Base-by-base conservation (phyloP, 92 coral and sea anemone genomes). In the Epizoanthus scotinus region DNA sequence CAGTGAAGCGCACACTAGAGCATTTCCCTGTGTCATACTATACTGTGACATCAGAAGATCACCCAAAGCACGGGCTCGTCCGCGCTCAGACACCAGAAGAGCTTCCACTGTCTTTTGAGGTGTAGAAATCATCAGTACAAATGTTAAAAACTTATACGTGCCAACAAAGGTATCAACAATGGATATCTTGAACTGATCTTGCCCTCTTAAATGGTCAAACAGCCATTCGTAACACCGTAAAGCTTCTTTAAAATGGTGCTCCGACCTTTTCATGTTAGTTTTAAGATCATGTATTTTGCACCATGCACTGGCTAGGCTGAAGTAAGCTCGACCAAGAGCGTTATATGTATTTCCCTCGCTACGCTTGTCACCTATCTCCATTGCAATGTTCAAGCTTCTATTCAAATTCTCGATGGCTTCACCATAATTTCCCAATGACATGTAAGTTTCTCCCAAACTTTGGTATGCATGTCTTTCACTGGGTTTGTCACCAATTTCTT, bases 41-140 rank as follows among this genome's bases (percentile, higher is more conserved):
- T 84, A 60, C 7, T 36, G 67, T 52, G 56, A n/a, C 64, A 62
- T 53, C 56, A 77, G 9, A 13, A 64, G 47, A 47, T 47, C 77
- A 67, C 53, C 83, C 42, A 84, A 72, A 44, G 83, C 83, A 22
- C 81, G 80, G 9, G 88, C 84, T 63, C 67, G 80, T 77, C 83
- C 83, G 7, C 71, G 74, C 66, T 84, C 88, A 21, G 81, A 25
- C 40, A 84, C 87, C 55, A 84, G 40, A 25, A 84, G 65, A 22
- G 82, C 87, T 19, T 65, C 62, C 66, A 74, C 75, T 17, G 22
- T 66, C 56, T 79, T 69, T 3, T 25, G 47, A 40, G 47, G 47
- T 40, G 47, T 40, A 5, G 47, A 40, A 0, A 40, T 5, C 47
- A 40, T 19, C 54, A 77, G 28, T 42, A 65, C 29, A 1, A 24